These are phyloP conservation scores for Tretioscincus oriximinensis DNA, from an alignment of 2,113 vertebrate genomes.

Conservation along the genomic window DNA sequence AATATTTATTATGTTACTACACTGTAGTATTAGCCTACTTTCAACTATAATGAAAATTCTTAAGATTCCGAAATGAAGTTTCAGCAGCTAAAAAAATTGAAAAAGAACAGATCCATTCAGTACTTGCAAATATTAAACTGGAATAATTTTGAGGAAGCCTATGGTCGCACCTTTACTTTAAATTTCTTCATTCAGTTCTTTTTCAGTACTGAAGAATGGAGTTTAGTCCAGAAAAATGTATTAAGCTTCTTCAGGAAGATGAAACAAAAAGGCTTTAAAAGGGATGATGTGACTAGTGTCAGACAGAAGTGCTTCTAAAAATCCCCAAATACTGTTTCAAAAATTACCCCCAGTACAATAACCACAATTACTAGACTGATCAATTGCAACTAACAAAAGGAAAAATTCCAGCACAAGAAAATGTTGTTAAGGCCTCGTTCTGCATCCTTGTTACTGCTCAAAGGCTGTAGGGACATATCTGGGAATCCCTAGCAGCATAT, in stretches of 20 bases:
- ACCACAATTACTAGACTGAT: neutral
- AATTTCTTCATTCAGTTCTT: no score
- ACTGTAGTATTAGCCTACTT: neutral
- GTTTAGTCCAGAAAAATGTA: no score
- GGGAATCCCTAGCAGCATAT: neutral
- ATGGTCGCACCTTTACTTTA: no score
- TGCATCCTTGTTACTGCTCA: neutral
- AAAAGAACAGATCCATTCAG: neutral
- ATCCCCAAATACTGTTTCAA: neutral
- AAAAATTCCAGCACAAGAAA: constrained; percentile 3
- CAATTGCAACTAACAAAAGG: neutral
- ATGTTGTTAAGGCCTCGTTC: neutral
- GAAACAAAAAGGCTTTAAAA: no score
- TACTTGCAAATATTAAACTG: neutral
- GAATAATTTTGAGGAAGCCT: no score
- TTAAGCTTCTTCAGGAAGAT: no score
- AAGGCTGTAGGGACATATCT: neutral
- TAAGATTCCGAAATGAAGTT: neutral
- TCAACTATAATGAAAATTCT: no score
- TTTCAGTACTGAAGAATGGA: no score
- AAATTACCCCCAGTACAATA: neutral
- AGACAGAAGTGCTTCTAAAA: neutral
- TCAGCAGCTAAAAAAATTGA: neutral
- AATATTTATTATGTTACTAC: neutral
- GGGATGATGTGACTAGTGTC: no score